Base-by-base conservation (phyloP, 2,888 invertebrate genomes). In the Linnaemya vulpina region DNA sequence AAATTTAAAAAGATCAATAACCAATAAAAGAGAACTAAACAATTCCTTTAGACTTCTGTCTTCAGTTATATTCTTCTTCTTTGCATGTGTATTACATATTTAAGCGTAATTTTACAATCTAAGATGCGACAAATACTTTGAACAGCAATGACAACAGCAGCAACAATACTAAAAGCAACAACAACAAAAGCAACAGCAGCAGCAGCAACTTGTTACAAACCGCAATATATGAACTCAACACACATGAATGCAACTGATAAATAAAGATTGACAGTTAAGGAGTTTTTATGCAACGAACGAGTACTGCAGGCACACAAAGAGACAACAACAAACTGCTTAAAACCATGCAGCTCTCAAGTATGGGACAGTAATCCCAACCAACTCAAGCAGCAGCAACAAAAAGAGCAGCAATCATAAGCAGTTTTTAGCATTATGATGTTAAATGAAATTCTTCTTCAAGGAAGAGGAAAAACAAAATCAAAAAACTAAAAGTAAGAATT, bases 191-290 rank as follows among this genome's bases (percentile, higher is more conserved):
- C 43, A 43, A 15, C 65, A 71, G 38, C 80, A 77, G 38, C 43
- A 53, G 17, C 65, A 71, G 38, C 80, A 77, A 84, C 76, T 73
- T 77, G 74, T 81, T 68, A 81, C 74, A 75, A 58, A 74, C 78
- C 51, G 53, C 82, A 60, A 35, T 58, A 35, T 74, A 53, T 67
- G 58, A 51, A 74, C 68, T 60, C 68, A 51, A 38, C 60, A 30
- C 70, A 38, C 58, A 77, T 73, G 60, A 71, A 71, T 68, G 81
- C 70, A 79, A 75, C 79, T 78, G 75, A 78, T 82, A 82, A 85
- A 85, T 82, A 85, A 82, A 85, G 85, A 85, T 85, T 82, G 85
- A 82, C 82, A 85, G 78, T 60, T 17, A 76, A 77, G 71, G 75
- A 76, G 75, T 76, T 76, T 77, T 10, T 51, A n/a, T n/a, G n/a